Evolutionary conservation across 1,140 invertebrate species (phyloP).

Genomic region (Ceratosolen fusciceps): DNA sequence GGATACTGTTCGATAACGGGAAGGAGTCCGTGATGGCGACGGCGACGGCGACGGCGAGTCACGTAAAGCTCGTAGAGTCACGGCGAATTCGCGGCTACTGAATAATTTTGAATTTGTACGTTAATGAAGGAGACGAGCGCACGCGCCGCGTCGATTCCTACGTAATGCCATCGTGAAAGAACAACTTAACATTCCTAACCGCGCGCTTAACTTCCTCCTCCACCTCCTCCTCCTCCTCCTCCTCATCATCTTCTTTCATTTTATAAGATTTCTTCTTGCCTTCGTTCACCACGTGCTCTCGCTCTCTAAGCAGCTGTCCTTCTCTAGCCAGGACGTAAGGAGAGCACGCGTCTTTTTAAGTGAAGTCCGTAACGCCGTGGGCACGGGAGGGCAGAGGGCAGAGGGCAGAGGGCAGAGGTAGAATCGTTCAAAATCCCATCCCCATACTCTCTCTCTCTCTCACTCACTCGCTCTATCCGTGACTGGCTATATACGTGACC

Average conservation of each 20-base stretch:
- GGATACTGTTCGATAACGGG: not conserved
- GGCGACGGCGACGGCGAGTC: too few relatives aligned
- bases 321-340: constrained; percentile 49
- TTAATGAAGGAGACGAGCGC: constrained; percentile 15
- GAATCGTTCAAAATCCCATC: constrained; percentile 52
- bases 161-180: constrained; percentile 36
- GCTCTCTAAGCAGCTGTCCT: not conserved
- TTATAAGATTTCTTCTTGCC: not conserved
- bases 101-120: constrained; percentile 13
- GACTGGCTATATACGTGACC: constrained; percentile 50
- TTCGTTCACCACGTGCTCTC: constrained; percentile 14
- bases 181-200: constrained; percentile 63
- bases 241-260: not conserved
- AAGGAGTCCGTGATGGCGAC: not conserved
- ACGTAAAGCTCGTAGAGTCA: not conserved
- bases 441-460: constrained; percentile 55
- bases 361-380: constrained; percentile 60
- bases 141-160: not conserved
- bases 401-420: constrained; percentile 43
- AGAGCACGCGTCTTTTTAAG: constrained; percentile 61
- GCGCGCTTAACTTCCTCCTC: constrained; percentile 52
- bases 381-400: not conserved
- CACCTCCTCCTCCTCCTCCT: constrained; percentile 32
- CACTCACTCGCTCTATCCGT: constrained; percentile 53
- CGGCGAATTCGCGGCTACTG: not conserved